Evolutionary conservation across 2,797 vertebrate species (phyloP).

Genomic region (Hafferia zeledoni): DNA sequence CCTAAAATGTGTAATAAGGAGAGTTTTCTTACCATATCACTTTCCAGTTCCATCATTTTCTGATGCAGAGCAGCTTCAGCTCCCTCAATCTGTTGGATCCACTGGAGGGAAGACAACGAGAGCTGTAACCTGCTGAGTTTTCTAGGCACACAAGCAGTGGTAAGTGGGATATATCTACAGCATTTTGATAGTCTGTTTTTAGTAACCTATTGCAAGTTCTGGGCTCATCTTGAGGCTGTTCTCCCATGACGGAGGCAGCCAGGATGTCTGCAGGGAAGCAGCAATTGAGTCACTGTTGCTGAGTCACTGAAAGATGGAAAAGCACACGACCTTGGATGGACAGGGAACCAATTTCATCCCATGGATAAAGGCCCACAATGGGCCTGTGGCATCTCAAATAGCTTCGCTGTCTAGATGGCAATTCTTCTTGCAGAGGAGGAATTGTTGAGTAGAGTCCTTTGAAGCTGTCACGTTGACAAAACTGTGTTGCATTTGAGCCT

Average conservation of each 20-base stretch:
- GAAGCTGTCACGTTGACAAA: neutral
- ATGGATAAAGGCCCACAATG: neutral
- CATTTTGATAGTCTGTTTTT: neutral
- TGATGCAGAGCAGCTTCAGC: constrained; percentile 97
- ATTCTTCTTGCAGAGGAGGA: neutral
- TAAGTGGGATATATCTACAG: neutral
- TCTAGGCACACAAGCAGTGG: neutral
- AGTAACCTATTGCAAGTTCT: neutral
- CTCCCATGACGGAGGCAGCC: neutral
- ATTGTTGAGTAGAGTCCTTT: neutral
- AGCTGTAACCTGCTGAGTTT: neutral
- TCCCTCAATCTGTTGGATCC: constrained; percentile 98
- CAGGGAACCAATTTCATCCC: neutral
- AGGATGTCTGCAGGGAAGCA: neutral
- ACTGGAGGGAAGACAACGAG: constrained; percentile 78
- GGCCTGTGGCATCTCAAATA: neutral
- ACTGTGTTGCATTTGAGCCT: neutral
- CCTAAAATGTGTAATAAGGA: neutral
- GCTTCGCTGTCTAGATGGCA: neutral
- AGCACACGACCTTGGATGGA: neutral
- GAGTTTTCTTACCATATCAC: constrained; percentile 89
- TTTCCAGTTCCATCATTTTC: constrained; percentile 98
- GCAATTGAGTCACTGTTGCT: neutral
- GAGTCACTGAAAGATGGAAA: neutral
- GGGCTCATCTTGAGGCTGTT: neutral